These are phyloP conservation scores for Oxyruncus cristatus DNA, from an alignment of 2,113 vertebrate species.

Conservation along the genomic window DNA sequence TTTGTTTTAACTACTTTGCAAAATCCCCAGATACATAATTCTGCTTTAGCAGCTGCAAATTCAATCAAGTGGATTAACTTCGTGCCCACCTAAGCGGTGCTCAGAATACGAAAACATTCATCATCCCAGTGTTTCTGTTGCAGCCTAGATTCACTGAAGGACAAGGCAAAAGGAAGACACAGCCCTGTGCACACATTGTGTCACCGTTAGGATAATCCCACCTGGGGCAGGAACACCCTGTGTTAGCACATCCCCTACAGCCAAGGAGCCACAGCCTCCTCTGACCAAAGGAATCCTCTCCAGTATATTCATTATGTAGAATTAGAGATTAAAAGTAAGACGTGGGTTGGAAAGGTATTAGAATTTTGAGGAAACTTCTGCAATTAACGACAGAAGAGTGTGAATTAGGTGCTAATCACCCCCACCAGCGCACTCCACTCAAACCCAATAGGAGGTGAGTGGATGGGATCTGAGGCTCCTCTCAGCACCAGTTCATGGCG, in stretches of 20 bases:
- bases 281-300: neutral
- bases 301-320: rapidly evolving
- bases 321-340: neutral
- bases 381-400: neutral
- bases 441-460: neutral
- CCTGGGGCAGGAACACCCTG: too few relatives aligned
- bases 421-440: neutral
- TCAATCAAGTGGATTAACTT: neutral
- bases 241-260: neutral
- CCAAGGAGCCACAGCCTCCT: neutral
- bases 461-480: neutral
- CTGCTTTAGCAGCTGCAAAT: neutral
- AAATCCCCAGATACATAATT: neutral
- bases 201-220: neutral
- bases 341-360: neutral
- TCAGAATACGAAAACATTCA: neutral
- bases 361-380: neutral
- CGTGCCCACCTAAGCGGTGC: neutral
- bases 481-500: neutral
- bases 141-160: neutral
- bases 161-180: neutral
- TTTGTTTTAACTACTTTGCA: neutral
- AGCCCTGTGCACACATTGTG: rapidly evolving
- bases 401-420: neutral
- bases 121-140: neutral